Conservation (phyloP, 2,797 vertebrate species). For the Aplochiton taeniatus region DNA sequence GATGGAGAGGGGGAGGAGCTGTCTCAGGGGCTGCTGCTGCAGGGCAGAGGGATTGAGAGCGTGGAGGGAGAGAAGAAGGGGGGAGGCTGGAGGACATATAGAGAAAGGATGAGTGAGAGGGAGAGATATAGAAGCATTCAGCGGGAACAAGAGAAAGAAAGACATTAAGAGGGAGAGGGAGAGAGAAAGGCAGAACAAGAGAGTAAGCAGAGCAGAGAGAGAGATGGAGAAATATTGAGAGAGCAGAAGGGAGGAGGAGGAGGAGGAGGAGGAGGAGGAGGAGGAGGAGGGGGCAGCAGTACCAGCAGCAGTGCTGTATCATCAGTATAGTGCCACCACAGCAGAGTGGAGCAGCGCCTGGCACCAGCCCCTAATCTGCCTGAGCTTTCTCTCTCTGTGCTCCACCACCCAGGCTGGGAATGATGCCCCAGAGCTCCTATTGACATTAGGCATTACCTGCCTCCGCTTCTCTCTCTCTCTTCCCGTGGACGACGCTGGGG, state of each 20-base stretch:
- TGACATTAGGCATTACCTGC: slow-evolving; percentile 16
- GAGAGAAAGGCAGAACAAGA: background rate
- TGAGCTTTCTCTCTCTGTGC: slow-evolving; percentile 9
- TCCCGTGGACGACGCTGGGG: slow-evolving; percentile 32
- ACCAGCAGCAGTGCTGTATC: slow-evolving; percentile 52
- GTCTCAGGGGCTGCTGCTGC: slow-evolving; percentile 4
- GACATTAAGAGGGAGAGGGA: background rate
- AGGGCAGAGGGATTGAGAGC: background rate
- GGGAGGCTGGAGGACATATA: background rate
- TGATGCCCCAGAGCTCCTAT: slow-evolving; percentile 14
- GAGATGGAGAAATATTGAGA: background rate
- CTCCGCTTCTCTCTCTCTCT: slow-evolving; percentile 3
- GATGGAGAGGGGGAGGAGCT: slow-evolving; percentile 13
- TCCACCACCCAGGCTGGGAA: slow-evolving; percentile 17
- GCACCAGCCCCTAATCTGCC: slow-evolving; percentile 14
- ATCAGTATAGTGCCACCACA: slow-evolving; percentile 42
- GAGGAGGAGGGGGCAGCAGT: slow-evolving; percentile 47
- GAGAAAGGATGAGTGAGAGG: background rate
- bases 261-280: slow-evolving; percentile 44
- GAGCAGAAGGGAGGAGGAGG: slow-evolving; percentile 1
- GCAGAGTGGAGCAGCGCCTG: slow-evolving; percentile 40
- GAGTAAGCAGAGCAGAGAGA: background rate
- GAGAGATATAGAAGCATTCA: background rate
- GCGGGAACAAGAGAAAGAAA: background rate
- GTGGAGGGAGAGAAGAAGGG: background rate